phyloP scores from a whole-genome alignment of 2,888 invertebrate genomes.

The Pilophorus perplexus region DNA sequence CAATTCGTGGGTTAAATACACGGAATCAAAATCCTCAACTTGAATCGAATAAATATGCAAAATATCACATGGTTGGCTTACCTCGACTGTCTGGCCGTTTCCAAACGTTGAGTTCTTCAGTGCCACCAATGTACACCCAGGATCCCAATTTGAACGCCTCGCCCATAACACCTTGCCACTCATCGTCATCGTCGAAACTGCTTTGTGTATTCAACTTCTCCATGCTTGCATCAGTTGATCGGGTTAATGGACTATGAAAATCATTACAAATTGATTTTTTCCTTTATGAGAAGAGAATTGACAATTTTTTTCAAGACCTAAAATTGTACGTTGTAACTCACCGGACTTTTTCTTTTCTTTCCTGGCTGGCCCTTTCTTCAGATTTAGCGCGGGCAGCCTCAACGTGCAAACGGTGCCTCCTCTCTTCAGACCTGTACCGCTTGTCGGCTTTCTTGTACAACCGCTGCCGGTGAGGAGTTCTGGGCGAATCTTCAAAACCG shows the following conservation, averaged over 20 bases:
- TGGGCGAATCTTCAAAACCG: constrained; percentile 83
- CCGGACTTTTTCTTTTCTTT: constrained; percentile 54
- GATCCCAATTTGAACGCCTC: constrained; percentile 69
- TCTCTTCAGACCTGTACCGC: constrained; percentile 75
- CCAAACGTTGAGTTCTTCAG: constrained; percentile 62
- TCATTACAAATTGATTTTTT: too few relatives aligned
- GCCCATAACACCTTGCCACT: constrained; percentile 63
- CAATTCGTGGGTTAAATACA: too few relatives aligned
- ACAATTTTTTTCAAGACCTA: too few relatives aligned
- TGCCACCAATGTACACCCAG: constrained; percentile 74
- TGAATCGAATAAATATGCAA: constrained; percentile 12
- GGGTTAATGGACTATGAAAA: constrained; percentile 53
- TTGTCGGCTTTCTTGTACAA: constrained; percentile 77
- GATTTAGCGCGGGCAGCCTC: constrained; percentile 76
- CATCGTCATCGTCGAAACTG: constrained; percentile 59
- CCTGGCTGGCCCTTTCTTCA: constrained; percentile 71
- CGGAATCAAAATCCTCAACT: too few relatives aligned
- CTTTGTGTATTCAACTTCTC: constrained; percentile 58
- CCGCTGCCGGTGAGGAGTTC: constrained; percentile 54
- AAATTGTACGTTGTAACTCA: too few relatives aligned
- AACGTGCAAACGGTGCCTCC: constrained; percentile 66
- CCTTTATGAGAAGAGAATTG: constrained; percentile 1
- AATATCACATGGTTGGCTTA: too few relatives aligned
- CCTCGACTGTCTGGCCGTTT: constrained; percentile 50
- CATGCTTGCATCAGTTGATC: constrained; percentile 71